Conservation (phyloP, 2,113 vertebrate genomes). For the Megaceryle torquata region DNA sequence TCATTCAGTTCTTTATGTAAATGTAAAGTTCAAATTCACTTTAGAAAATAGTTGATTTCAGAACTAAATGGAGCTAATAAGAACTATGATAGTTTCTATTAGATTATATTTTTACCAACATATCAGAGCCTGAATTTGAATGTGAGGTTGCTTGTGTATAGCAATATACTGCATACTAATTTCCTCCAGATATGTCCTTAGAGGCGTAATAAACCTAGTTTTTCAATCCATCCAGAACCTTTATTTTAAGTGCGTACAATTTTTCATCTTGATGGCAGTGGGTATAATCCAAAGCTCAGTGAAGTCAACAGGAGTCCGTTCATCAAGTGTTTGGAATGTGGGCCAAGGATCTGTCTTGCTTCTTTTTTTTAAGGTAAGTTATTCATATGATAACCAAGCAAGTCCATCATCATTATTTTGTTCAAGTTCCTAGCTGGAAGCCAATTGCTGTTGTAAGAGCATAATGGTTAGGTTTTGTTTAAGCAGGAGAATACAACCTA, state of each 20-base stretch:
- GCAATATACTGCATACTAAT: neutral
- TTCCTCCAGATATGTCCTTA: conserved; percentile 21
- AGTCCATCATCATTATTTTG: neutral
- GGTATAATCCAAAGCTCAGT: conserved; percentile 2
- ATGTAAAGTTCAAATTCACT: neutral
- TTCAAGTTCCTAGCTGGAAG: neutral
- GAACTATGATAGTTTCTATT: neutral
- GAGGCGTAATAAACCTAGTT: conserved; percentile 29
- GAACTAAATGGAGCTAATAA: neutral
- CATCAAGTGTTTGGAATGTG: neutral
- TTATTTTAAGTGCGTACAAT: conserved; percentile 22
- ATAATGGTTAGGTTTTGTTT: neutral
- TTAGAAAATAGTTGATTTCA: neutral
- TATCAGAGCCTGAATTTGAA: neutral
- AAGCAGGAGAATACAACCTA: neutral
- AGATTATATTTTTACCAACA: neutral
- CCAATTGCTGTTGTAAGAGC: neutral
- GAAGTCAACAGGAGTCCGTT: conserved; percentile 26
- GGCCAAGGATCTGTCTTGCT: neutral
- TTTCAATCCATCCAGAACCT: conserved; percentile 23
- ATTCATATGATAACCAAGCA: neutral
- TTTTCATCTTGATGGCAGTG: conserved; percentile 32
- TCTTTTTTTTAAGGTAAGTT: neutral
- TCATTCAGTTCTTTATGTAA: neutral
- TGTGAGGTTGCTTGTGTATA: neutral